Base-by-base conservation (phyloP, 1,140 invertebrate species). In the Eumaeus atala region DNA sequence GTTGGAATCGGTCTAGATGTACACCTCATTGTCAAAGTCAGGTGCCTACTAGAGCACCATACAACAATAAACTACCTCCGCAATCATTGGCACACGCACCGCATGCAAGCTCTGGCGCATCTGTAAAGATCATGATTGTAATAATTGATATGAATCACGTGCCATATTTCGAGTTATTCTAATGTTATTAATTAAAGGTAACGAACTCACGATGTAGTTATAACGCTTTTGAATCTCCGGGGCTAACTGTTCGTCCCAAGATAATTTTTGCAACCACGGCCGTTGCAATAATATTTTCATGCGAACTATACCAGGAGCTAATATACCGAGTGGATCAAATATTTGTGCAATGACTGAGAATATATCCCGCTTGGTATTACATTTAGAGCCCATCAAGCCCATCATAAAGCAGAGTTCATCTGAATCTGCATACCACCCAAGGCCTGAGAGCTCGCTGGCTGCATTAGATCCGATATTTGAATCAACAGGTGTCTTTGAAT, bases 211-310 rank as follows among this genome's bases (percentile, higher is more conserved):
- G 3, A 44, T 14, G 8, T 47, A 10, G 7, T 10, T 12, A 40
- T 42, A 54, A 35, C 10, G 11, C 3, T 36, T 48, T 17, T 48
- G 33, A 8, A 54, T 11, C 1, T 54, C 53, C 1, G 12, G 12
- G 33, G 33, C 9, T 33, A 54, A 18, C 1, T 35, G 11, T 34
- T 54, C 53, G 33, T 48, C 53, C 53, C 53, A 54, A 3, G 12
- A 40, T 9, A 50, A 12, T 37, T 56, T 53, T 17, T 60, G 14
- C 11, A 57, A 36, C 44, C 54, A 61, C 17, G 56, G n/a, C n/a
- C 18, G 18, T 33, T 56, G 59, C 12, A 61, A 17, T 11, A 61
- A 28, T 9, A 61, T 54, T 44, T 61, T 61, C 51, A 57, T 51
- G 6, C n/a, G 11, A 0, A 61, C 36, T 35, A 61, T 16, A 34